A percentile compares a stretch with the other conserved stretches of the same genome.
Evolutionary conservation across 1,140 invertebrate genomes (phyloP).

Genomic region (Popillia japonica): DNA sequence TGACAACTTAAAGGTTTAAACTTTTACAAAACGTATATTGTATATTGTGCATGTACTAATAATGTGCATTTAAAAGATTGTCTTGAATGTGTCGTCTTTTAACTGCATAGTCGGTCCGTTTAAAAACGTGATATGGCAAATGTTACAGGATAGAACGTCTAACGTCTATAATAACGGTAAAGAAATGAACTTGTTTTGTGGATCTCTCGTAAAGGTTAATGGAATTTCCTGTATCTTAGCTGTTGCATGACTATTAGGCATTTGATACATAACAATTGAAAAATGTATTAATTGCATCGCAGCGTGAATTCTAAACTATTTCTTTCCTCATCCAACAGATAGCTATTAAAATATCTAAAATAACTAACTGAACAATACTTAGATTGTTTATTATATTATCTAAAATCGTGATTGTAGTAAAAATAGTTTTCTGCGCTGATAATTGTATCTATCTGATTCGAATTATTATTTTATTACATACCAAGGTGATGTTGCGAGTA

Average conservation of each 20-base stretch:
- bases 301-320: too few species aligned
- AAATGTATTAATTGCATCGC: too few species aligned
- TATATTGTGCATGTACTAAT: background rate
- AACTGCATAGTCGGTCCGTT: background rate
- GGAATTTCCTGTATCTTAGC: background rate
- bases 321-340: too few species aligned
- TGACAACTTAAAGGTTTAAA: background rate
- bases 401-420: too few species aligned
- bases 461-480: too few species aligned
- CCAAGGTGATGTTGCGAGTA: too few species aligned
- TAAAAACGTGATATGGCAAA: constrained; percentile 18
- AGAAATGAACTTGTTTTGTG: background rate
- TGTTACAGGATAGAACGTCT: background rate
- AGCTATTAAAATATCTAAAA: too few species aligned
- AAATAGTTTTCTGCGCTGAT: too few species aligned
- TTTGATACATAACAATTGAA: background rate
- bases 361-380: too few species aligned
- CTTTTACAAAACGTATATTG: background rate
- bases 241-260: background rate
- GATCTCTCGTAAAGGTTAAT: background rate
- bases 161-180: constrained; percentile 2
- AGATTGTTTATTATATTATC: too few species aligned
- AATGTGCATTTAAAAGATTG: background rate
- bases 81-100: background rate
- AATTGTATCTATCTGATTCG: too few species aligned